phyloP scores from a whole-genome alignment of 2,113 vertebrate species.

The Desmodus rotundus region DNA sequence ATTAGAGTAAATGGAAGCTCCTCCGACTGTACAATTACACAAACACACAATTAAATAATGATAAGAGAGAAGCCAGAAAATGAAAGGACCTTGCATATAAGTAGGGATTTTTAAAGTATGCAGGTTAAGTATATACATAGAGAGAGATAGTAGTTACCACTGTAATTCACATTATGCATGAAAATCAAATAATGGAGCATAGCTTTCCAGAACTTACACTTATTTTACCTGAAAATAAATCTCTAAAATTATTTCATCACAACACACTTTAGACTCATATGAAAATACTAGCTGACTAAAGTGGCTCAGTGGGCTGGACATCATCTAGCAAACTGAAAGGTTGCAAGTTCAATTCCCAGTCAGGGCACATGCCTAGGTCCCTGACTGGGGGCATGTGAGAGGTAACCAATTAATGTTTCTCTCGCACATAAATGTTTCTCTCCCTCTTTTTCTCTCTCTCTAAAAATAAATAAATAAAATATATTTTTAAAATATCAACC shows the following conservation, averaged over 20 bases:
- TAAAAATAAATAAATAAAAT: too few relatives aligned
- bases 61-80: background rate
- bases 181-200: background rate
- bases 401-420: too few relatives aligned
- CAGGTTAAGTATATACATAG: background rate
- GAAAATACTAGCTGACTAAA: background rate
- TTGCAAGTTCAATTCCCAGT: too few relatives aligned
- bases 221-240: slow-evolving; percentile 17
- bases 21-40: background rate
- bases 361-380: too few relatives aligned
- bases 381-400: too few relatives aligned
- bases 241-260: background rate
- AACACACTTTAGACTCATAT: slow-evolving; percentile 14
- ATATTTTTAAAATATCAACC: background rate
- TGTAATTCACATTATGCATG: background rate
- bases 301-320: too few relatives aligned
- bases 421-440: too few relatives aligned
- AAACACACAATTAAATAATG: background rate
- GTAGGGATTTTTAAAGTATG: slow-evolving; percentile 4
- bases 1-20: background rate
- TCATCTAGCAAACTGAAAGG: too few relatives aligned
- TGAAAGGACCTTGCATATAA: background rate
- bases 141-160: background rate
- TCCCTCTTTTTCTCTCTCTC: too few relatives aligned
- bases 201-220: background rate